phyloP scores from a whole-genome alignment of 2,888 invertebrate species.

The Sminthurinus aureus region DNA sequence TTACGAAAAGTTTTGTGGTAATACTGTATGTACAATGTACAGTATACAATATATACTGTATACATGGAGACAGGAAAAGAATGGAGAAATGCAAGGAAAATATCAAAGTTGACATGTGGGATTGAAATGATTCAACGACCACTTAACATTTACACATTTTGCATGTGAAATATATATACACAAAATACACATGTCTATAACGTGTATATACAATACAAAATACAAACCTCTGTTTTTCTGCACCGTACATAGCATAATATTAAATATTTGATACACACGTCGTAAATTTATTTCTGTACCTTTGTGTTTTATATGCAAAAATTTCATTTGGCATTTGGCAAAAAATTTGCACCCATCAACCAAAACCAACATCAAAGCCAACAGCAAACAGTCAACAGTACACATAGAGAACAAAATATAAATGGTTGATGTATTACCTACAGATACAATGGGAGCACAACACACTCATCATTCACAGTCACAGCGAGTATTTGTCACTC shows the following conservation, averaged over 20 bases:
- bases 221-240: background rate
- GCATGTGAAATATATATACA: background rate
- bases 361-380: background rate
- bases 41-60: background rate
- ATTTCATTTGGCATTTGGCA: background rate
- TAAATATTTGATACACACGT: no score
- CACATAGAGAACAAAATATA: background rate
- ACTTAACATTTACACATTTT: background rate
- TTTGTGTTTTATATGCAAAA: background rate
- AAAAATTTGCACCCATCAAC: background rate
- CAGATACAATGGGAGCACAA: no score
- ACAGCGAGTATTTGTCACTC: background rate
- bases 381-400: background rate
- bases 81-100: background rate
- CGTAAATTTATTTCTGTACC: background rate
- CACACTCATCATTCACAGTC: background rate
- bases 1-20: no score
- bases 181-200: background rate
- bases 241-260: background rate
- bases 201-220: background rate
- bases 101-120: background rate
- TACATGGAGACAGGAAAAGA: background rate
- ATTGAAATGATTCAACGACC: background rate
- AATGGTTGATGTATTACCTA: no score
- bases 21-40: background rate